phyloP scores from a whole-genome alignment of 2,797 vertebrate species.

The Neosalanx taihuensis region DNA sequence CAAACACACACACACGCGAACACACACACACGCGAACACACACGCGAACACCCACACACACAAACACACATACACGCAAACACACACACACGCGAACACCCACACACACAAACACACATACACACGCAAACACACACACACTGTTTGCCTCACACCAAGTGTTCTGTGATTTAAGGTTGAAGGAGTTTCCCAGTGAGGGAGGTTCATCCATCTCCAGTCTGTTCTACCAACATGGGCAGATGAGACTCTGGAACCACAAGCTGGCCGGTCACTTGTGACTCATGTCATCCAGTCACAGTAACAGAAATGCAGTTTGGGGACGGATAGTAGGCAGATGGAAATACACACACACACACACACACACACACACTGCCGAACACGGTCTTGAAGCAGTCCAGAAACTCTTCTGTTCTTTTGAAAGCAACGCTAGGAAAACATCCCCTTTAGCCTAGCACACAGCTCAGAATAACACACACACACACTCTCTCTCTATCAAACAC shows the following conservation, averaged over 20 bases:
- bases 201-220: constrained; percentile 59
- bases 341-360: constrained; percentile 17
- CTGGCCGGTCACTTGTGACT: neutral
- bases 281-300: constrained; percentile 32
- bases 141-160: constrained; percentile 39
- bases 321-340: neutral
- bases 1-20: neutral
- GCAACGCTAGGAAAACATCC: constrained; percentile 55
- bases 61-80: too few relatives aligned
- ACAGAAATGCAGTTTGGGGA: constrained; percentile 1
- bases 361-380: constrained; percentile 28
- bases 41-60: constrained; percentile 25
- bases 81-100: constrained; percentile 6
- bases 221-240: constrained; percentile 65
- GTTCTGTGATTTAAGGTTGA: constrained; percentile 77
- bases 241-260: constrained; percentile 36
- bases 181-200: constrained; percentile 75
- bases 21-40: too few relatives aligned
- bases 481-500: neutral
- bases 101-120: too few relatives aligned
- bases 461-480: constrained; percentile 7
- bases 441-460: constrained; percentile 20
- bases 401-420: constrained; percentile 41
- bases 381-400: constrained; percentile 40
- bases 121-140: constrained; percentile 11